phyloP scores from a whole-genome alignment of 64 coral and sea anemone genomes.

The Platygyra sinensis region DNA sequence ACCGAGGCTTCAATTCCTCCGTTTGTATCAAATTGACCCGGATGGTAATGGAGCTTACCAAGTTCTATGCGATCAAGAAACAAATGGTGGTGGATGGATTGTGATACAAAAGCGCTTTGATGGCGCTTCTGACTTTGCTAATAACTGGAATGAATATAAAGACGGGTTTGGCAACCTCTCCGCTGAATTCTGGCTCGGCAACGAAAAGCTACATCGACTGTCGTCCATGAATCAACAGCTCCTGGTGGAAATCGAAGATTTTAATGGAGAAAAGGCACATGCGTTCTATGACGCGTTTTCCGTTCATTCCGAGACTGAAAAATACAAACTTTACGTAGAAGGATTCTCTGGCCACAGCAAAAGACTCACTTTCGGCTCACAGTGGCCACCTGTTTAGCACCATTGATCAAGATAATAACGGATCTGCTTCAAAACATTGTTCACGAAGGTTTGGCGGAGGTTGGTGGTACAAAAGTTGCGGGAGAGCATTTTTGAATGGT shows the following conservation, averaged over 20 bases:
- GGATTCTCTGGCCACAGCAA: constrained; percentile 37
- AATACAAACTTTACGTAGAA: constrained; percentile 32
- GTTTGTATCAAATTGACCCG: constrained; percentile 41
- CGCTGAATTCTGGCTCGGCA: constrained; percentile 72
- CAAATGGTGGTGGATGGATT: constrained; percentile 62
- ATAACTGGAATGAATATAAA: constrained; percentile 23
- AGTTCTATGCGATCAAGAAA: constrained; percentile 57
- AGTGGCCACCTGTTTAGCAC: constrained; percentile 7
- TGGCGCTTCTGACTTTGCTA: constrained; percentile 24
- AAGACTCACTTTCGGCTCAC: neutral
- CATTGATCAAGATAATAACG: constrained; percentile 32
- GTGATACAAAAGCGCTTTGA: constrained; percentile 64
- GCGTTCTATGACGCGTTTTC: constrained; percentile 19
- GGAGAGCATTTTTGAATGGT: neutral
- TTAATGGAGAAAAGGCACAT: neutral
- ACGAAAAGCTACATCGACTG: constrained; percentile 30
- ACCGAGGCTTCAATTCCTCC: constrained; percentile 31
- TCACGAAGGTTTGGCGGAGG: neutral
- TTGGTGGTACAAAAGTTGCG: constrained; percentile 8
- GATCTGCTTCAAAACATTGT: neutral
- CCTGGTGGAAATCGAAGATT: constrained; percentile 33
- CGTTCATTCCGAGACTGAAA: constrained; percentile 20
- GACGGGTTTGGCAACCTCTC: constrained; percentile 46
- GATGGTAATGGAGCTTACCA: constrained; percentile 34
- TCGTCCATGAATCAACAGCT: constrained; percentile 14